Conservation (phyloP, 2,113 vertebrate species). For the Galemys pyrenaicus region DNA sequence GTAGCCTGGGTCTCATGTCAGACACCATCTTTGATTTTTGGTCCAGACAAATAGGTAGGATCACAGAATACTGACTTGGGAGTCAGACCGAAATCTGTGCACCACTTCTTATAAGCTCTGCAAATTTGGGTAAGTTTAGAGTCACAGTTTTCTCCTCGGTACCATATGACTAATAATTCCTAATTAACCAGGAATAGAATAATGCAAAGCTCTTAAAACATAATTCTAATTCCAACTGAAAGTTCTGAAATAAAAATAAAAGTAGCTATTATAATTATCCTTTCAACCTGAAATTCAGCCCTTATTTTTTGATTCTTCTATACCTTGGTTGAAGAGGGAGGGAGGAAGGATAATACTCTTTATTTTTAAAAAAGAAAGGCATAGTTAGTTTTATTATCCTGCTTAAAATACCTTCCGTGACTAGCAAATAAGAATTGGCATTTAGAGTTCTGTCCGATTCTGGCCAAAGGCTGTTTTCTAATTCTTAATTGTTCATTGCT, state of each 20-base stretch:
- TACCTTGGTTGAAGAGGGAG: not conserved
- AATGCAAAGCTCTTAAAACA: not conserved
- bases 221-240: not conserved
- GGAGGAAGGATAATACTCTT: too few species aligned
- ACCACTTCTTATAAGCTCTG: not conserved
- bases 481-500: not conserved
- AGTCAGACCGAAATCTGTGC: not conserved
- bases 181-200: not conserved
- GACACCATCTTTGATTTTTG: not conserved
- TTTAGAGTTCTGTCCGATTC: not conserved
- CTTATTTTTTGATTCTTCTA: not conserved
- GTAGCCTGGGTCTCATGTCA: not conserved
- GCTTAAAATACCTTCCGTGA: not conserved
- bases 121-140: not conserved
- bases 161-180: not conserved
- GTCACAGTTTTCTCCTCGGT: not conserved
- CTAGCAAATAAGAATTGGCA: not conserved
- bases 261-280: not conserved
- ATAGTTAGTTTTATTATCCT: too few species aligned
- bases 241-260: not conserved
- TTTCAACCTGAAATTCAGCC: not conserved
- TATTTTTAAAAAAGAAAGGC: too few species aligned
- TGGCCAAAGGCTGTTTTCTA: not conserved
- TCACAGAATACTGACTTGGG: not conserved
- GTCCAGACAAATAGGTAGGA: too few species aligned